Conservation (phyloP, 1,140 invertebrate genomes). For the Orussus abietinus region DNA sequence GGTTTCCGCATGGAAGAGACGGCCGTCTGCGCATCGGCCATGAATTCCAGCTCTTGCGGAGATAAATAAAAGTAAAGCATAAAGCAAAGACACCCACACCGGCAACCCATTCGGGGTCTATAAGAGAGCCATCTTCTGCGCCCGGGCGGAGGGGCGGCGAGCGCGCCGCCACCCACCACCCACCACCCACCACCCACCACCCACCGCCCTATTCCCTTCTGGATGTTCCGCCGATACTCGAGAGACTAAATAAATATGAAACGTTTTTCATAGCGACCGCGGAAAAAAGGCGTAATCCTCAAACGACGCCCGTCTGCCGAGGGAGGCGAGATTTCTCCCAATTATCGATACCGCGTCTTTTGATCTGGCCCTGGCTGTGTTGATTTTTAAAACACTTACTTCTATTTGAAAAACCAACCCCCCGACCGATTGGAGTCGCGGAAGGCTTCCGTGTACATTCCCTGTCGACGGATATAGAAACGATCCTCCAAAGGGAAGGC, state of each 20-base stretch:
- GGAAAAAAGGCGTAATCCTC: conserved; percentile 40
- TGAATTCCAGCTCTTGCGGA: conserved; percentile 22
- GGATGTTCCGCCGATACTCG: conserved; percentile 22
- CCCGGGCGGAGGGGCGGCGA: not conserved
- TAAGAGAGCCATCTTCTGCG: not conserved
- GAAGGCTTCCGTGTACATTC: too few relatives aligned
- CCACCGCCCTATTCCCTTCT: too few relatives aligned
- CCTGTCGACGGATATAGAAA: too few relatives aligned
- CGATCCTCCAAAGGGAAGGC: too few relatives aligned
- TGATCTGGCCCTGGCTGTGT: conserved; percentile 41
- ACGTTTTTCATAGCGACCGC: conserved; percentile 29
- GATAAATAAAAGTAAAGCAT: conserved; percentile 36
- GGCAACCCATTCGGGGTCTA: too few relatives aligned
- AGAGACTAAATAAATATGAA: conserved; percentile 43
- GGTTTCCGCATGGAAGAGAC: too few relatives aligned
- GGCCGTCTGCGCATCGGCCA: conserved; percentile 2
- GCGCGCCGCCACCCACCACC: too few relatives aligned
- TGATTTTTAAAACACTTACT: conserved; percentile 46
- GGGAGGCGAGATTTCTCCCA: conserved; percentile 44
- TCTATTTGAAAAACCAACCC: conserved; percentile 30
- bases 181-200: too few relatives aligned
- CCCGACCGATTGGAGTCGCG: too few relatives aligned
- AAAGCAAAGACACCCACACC: conserved; percentile 27
- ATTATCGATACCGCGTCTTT: conserved; percentile 50
- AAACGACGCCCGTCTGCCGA: conserved; percentile 31